Percentiles rank a stretch among this genome's conserved stretches.
Conservation (phyloP, 2,888 invertebrate species). For the Parthenolecanium corni region DNA sequence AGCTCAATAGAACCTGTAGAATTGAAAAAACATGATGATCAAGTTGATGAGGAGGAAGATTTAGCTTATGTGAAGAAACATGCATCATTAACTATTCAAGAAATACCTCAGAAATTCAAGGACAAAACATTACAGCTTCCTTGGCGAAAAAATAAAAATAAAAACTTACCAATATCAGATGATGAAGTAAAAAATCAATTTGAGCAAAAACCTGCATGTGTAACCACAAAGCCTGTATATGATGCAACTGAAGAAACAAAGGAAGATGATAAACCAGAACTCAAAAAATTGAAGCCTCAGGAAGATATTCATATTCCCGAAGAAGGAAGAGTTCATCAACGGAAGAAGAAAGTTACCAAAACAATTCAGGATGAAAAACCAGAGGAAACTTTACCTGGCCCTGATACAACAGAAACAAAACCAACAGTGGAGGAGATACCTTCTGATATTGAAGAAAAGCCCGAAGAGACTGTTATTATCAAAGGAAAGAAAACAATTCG, state of each 20-base stretch:
- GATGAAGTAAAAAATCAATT: slow-evolving; percentile 29
- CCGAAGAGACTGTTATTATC: background rate
- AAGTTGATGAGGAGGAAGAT: background rate
- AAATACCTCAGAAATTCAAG: background rate
- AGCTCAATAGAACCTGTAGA: background rate
- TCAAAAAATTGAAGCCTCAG: background rate
- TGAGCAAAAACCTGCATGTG: slow-evolving; percentile 33
- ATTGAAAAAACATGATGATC: background rate
- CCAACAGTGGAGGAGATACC: no score
- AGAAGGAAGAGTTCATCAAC: no score
- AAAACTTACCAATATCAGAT: background rate
- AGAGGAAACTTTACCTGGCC: no score
- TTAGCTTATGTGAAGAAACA: background rate
- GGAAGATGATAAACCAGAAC: background rate
- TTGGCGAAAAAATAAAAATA: slow-evolving; percentile 9
- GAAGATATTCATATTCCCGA: no score
- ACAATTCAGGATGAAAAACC: no score
- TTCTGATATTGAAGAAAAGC: no score
- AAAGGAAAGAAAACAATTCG: background rate
- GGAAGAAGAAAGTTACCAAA: no score
- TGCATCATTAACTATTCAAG: background rate
- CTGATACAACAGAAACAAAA: no score
- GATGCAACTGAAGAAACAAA: no score
- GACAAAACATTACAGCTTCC: background rate
- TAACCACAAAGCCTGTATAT: slow-evolving; percentile 31